Base-by-base conservation (phyloP, 2,888 invertebrate species). In the Trissolcus brochymenae region DNA sequence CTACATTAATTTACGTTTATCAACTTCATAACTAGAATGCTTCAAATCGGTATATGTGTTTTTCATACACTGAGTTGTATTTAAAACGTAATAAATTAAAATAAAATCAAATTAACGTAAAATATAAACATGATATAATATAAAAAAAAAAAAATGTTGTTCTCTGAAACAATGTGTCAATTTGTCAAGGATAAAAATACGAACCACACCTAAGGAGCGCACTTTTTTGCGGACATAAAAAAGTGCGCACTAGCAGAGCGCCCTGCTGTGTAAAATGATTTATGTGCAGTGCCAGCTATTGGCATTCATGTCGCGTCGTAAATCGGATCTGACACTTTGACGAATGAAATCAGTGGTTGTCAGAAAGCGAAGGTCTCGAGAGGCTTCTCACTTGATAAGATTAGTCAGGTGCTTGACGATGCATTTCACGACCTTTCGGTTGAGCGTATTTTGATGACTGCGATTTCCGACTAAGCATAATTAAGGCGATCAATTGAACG, bases 301-400 rank as follows among this genome's bases (percentile, higher is more conserved):
- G 84, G 81, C 80, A 82, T 82, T 84, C 82, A 79, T 80, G 83
- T 84, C 81, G 81, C 79, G 81, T 82, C 85, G 83, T 86, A 86
- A 85, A 86, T 86, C 83, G 83, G 81, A 78, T 75, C 76, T 79
- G 83, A 82, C 83, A 82, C 83, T 82, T 78, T 75, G 79, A 78
- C 80, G 85, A 86, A 86, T 85, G 84, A 84, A 85, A 84, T 84
- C 84, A 83, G 82, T 82, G 84, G 83, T 83, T 84, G 84, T 83
- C 84, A 7, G 35, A 80, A 81, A 79, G 74, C 65, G 57, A 64
- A 72, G 60, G 59, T 49, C 56, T 57, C 70, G 60, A 43, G 17
- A 41, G 43, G 49, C 41, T 62, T 68, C 54, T 51, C 72, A 55
- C 54, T 62, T 59, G 67, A 72, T 64, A 68, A 72, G 55, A 66